Evolutionary conservation across 2,797 vertebrate genomes (phyloP).

Genomic region (Schizothorax lantsangensis): DNA sequence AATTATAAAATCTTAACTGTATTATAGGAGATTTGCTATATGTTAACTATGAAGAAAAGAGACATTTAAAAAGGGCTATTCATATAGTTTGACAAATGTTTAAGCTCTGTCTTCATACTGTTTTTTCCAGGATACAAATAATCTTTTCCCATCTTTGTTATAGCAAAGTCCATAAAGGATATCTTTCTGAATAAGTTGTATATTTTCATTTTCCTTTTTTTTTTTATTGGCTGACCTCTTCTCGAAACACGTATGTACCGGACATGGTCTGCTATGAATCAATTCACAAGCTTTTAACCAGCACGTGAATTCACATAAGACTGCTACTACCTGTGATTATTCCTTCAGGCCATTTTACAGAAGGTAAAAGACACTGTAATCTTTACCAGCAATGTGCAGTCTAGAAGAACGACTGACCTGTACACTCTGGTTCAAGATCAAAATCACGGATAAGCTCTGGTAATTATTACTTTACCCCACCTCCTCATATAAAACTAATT

Average conservation of each 20-base stretch:
- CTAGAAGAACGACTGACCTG: conserved; percentile 58
- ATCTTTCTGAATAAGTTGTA: not conserved
- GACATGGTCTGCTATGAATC: not conserved
- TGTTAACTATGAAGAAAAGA: not conserved
- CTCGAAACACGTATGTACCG: not conserved
- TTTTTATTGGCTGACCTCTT: not conserved
- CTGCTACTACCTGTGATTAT: conserved; percentile 9
- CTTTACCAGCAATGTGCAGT: conserved; percentile 5
- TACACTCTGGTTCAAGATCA: conserved; percentile 5
- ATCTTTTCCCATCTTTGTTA: not conserved
- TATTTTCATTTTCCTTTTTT: not conserved
- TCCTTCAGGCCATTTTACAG: not conserved
- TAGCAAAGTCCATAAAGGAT: not conserved
- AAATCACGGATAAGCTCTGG: conserved; percentile 25
- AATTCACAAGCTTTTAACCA: not conserved
- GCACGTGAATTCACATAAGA: not conserved
- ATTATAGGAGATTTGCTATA: not conserved
- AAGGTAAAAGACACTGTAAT: not conserved
- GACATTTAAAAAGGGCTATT: not conserved
- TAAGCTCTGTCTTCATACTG: not conserved
- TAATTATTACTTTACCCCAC: conserved; percentile 16
- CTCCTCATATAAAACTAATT: conserved; percentile 1
- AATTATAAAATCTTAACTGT: too few relatives aligned
- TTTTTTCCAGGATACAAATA: not conserved
- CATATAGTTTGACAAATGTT: not conserved